Evolutionary conservation across 1,140 invertebrate species (phyloP), one percentile per base, ranked within the genome.

Genomic region (Lethrus apterus): DNA sequence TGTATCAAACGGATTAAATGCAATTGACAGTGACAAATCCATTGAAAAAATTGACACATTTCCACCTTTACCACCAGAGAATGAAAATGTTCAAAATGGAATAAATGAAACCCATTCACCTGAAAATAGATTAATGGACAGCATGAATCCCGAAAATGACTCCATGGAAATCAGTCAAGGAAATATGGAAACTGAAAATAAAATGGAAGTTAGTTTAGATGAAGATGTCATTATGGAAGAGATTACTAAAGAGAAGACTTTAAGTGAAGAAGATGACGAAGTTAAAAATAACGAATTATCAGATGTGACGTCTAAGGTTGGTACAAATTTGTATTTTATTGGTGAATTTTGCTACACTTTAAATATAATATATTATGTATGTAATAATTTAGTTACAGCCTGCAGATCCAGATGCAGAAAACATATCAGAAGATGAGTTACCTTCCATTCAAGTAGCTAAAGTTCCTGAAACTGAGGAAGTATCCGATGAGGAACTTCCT

Each of bases 401-500:
- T 42, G 67, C 46, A 4, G 74, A 80, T 52, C 75, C 78, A 11
- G 79, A 81, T 61, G 79, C 79, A 3, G 80, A 82, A 68, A 78
- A 78, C 52, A 78, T 83, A 35, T 78, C 79, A 8, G 80, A 82
- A 62, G 80, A 82, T 57, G 79, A 82, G 56, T 53, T 82, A 2
- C 77, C 74, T 1, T 68, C 44, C 20, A 59, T 66, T 15, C 58
- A 62, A 59, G 59, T 60, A 46, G 60, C 52, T 19, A 68, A 67
- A 59, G 64, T 68, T 42, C 71, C 75, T 20, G 77, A 79, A 60
- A 80, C 80, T 15, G 80, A 82, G 64, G 79, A 80, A 46, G 79
- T 83, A 2, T 82, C 79, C 0, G 80, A 83, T 55, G 80, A 87
- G 67, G 84, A 88, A 67, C 63, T 88, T 4, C 85, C 84, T 14